Evolutionary conservation across 2,113 vertebrate genomes (phyloP).

Genomic region (Chrysochloris asiatica): DNA sequence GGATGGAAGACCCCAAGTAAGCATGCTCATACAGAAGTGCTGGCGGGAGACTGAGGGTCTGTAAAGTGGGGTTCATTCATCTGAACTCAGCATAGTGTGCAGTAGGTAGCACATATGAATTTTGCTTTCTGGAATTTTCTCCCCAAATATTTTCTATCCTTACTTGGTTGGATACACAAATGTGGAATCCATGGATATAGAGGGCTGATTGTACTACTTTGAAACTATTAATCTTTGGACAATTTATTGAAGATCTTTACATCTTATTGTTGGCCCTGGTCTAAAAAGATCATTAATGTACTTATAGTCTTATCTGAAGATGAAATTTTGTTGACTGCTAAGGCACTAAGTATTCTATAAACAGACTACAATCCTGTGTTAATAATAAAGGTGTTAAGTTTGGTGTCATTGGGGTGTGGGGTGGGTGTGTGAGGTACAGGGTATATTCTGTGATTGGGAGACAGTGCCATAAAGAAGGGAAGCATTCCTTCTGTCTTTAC

Average conservation of each 20-base stretch:
- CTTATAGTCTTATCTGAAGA: not conserved
- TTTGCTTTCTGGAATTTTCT: too few relatives aligned
- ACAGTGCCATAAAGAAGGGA: not conserved
- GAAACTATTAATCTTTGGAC: not conserved
- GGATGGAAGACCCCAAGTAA: too few relatives aligned
- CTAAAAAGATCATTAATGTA: not conserved
- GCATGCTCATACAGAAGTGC: too few relatives aligned
- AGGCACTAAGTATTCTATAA: not conserved
- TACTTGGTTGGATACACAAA: too few relatives aligned
- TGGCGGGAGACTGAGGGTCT: too few relatives aligned
- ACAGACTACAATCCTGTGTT: not conserved
- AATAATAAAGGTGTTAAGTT: not conserved
- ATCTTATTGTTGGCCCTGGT: not conserved
- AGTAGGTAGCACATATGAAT: too few relatives aligned
- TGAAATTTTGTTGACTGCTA: not conserved
- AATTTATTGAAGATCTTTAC: slow-evolving; percentile 4
- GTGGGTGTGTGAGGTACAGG: too few relatives aligned
- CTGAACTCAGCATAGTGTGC: too few relatives aligned
- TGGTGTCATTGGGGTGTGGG: not conserved
- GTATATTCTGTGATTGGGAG: not conserved
- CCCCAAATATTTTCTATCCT: too few relatives aligned
- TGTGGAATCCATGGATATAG: too few relatives aligned
- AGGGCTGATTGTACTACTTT: not conserved
- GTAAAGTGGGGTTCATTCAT: too few relatives aligned
- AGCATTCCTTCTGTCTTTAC: not conserved